Evolutionary conservation across 2,113 vertebrate species (phyloP).

Genomic region (Brachypodius melanocephalos): DNA sequence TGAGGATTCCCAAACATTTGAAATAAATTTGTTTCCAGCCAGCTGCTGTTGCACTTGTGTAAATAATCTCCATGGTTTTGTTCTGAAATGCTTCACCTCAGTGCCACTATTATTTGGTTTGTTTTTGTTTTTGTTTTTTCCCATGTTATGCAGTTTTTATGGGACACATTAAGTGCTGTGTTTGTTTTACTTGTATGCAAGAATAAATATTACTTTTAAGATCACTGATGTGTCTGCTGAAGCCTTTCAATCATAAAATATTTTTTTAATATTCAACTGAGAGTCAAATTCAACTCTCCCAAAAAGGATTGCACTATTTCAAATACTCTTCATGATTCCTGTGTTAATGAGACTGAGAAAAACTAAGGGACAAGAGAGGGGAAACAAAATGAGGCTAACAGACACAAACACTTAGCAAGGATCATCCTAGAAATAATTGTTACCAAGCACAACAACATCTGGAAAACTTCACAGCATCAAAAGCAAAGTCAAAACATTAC

Average conservation of each 20-base stretch:
- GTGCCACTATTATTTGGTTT: background rate
- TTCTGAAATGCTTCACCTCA: background rate
- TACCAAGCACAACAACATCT: background rate
- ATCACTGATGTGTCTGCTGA: background rate
- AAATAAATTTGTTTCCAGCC: background rate
- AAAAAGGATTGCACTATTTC: background rate
- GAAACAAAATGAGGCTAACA: background rate
- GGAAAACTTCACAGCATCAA: background rate
- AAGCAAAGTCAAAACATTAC: background rate
- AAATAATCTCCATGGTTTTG: background rate
- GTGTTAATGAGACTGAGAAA: background rate
- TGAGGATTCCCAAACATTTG: background rate
- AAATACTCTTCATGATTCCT: background rate
- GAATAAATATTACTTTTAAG: background rate
- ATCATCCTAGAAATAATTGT: background rate
- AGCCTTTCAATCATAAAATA: background rate
- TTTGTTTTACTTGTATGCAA: background rate
- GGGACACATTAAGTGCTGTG: background rate
- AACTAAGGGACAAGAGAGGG: background rate
- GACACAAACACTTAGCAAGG: background rate
- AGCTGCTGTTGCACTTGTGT: background rate
- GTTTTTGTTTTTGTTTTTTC: rapidly evolving
- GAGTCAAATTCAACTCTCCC: background rate
- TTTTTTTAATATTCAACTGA: background rate
- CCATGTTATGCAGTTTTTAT: background rate